Base-by-base conservation (phyloP, 2,888 invertebrate species). In the Chrysomela aeneicollis region DNA sequence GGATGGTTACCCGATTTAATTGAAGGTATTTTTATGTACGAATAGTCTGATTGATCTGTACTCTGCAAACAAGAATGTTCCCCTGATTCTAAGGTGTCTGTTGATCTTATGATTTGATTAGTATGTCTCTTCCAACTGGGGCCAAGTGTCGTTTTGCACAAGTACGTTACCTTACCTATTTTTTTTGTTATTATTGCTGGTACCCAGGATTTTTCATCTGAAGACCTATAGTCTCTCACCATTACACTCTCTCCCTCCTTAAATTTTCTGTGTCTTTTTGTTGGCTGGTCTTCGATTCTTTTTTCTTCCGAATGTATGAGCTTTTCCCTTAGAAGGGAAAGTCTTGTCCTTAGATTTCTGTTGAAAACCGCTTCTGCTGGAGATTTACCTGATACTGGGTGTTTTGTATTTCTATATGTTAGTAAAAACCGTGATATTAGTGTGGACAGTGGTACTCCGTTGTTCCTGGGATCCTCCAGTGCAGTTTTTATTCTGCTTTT, bases 61-160 rank as follows among this genome's bases (percentile, higher is more conserved):
- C 50, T 21, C 21, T 50, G 50, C 50, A 50, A 50, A 50, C 50
- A 50, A 10, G 50, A 50, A 50, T 9, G 50, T 50, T 50, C 50
- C 50, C 50, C 50, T 50, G 50, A 50, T 21, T 50, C 21, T n/a
- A 12, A 1, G 3, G 18, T 21, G 21, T 50, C 47, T 18, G 9
- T 47, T 47, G 18, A 19, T 47, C 17, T 18, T 18, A 22, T 52
- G 8, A 52, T 52, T 15, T 52, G 32, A 26, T 6, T 26, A n/a
- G 21, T 30, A 12, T 52, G 32, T 22, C 32, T 32, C n/a, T n/a
- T 52, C 32, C 52, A 30, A 52, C 26, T 26, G n/a, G 19, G 19
- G 2, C 12, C 30, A 52, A 12, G 42, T 17, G 42, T 17, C 17
- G 22, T 12, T 4, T 52, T 21, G 22, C 32, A 52, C 9, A 52